Evolutionary conservation across 2,113 vertebrate genomes (phyloP).

Genomic region (Percina caprodes): DNA sequence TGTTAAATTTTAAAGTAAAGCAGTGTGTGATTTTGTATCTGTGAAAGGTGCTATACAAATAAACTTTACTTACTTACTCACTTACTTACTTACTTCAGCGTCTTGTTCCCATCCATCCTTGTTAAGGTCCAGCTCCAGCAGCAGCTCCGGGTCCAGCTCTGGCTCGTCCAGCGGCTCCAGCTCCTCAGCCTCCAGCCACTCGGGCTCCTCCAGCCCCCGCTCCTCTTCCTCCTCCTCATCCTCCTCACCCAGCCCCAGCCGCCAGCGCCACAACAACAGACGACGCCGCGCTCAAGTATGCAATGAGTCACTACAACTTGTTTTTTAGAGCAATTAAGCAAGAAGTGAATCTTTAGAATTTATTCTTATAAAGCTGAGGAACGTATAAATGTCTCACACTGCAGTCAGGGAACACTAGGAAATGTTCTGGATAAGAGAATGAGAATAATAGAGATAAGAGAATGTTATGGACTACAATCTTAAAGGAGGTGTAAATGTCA

Average conservation of each 20-base stretch:
- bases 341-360: neutral
- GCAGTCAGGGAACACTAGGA: neutral
- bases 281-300: conserved; percentile 92
- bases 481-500: neutral
- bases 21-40: too few relatives aligned
- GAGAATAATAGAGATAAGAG: too few relatives aligned
- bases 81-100: neutral
- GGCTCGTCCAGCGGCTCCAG: conserved; percentile 94
- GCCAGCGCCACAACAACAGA: conserved; percentile 91
- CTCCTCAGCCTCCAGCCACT: conserved; percentile 92
- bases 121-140: conserved; percentile 91
- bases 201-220: conserved; percentile 92
- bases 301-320: neutral
- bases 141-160: conserved; percentile 92
- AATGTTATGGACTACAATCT: neutral
- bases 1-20: too few relatives aligned
- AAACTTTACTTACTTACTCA: too few relatives aligned
- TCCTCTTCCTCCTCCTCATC: conserved; percentile 90
- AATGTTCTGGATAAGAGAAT: neutral
- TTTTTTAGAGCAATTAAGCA: neutral
- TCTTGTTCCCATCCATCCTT: neutral
- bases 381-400: neutral
- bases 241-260: conserved; percentile 90
- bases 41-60: too few relatives aligned
- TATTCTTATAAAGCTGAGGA: neutral